Evolutionary conservation across 2,797 vertebrate genomes (phyloP), one percentile per base, ranked within the genome.

Genomic region (Dicrostonyx torquatus): DNA sequence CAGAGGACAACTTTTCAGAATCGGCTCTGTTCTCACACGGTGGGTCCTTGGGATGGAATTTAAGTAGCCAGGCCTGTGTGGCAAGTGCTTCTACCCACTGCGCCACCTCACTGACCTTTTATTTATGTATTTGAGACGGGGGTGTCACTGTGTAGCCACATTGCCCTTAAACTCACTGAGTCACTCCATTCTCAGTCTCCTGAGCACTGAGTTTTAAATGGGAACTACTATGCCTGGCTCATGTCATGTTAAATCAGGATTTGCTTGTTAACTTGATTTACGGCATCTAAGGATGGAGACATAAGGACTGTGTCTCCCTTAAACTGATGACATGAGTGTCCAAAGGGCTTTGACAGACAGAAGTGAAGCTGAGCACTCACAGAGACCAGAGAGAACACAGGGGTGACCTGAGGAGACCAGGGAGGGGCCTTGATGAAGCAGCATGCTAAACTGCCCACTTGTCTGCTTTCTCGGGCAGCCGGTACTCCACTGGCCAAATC

Each of bases 371-470:
- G 1, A 29, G n/a, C 22, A 53, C 34, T 70, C 34, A 17, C 15
- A 20, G 18, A 11, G 62, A 34, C 66, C 76, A 15, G 62, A 72
- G 34, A 37, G 62, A 76, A 34, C 34, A 15, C 48, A 2, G 13
- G 10, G 18, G 45, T 5, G 4, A 55, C 1, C 24, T 68, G 22
- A 77, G 43, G n/a, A 76, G 58, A 12, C 15, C 43, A 55, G 55
- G 18, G 55, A 43, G 37, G 31, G 37, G 17, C 22, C 2, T 10
- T 20, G 1, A 1, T 37, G 62, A 34, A 4, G 20, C 0, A 0
- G 22, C 48, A 4, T 14, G 1, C 55, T 20, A 18, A 37, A 55
- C 53, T 34, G 37, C 53, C n/a, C 40, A 11, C 34, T 34, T 43
- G 0, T 4, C 62, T 77, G 31, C 31, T 79, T 11, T 22, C 75